phyloP scores from a whole-genome alignment of 1,140 invertebrate genomes.

The Colletes gigas region DNA sequence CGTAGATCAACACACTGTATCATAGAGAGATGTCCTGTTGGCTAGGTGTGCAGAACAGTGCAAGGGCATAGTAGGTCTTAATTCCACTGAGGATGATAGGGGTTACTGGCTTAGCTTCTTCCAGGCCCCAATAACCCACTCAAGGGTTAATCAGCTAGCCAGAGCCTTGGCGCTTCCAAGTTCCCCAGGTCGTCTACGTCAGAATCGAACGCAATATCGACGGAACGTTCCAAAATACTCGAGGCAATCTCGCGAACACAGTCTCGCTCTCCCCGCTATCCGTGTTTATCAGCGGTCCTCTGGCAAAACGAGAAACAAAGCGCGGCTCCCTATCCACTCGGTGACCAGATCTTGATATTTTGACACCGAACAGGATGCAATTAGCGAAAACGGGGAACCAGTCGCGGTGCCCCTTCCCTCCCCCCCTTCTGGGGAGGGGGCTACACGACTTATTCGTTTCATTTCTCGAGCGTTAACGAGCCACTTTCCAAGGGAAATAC shows the following conservation, averaged over 20 bases:
- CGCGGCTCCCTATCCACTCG: neutral
- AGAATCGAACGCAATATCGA: no score
- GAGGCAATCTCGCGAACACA: conserved; percentile 9
- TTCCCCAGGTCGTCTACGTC: neutral
- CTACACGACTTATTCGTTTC: conserved; percentile 17
- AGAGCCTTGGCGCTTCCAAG: no score
- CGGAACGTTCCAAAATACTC: neutral
- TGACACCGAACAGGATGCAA: conserved; percentile 40
- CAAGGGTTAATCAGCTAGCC: no score
- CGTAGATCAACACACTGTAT: no score
- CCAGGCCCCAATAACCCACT: no score
- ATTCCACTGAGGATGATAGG: no score
- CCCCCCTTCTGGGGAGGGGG: no score
- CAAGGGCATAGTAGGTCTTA: no score
- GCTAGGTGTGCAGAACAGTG: no score
- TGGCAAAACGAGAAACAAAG: conserved; percentile 18
- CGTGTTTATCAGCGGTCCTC: neutral
- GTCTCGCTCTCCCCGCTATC: conserved; percentile 23
- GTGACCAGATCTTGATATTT: conserved; percentile 29
- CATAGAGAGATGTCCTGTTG: no score
- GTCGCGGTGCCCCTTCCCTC: neutral
- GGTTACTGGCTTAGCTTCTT: no score
- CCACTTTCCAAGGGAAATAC: conserved; percentile 45
- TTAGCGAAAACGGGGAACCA: conserved; percentile 10
- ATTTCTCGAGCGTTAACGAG: conserved; percentile 40